Conservation (phyloP, 1,140 invertebrate genomes). For the Doryteuthis pealeii region DNA sequence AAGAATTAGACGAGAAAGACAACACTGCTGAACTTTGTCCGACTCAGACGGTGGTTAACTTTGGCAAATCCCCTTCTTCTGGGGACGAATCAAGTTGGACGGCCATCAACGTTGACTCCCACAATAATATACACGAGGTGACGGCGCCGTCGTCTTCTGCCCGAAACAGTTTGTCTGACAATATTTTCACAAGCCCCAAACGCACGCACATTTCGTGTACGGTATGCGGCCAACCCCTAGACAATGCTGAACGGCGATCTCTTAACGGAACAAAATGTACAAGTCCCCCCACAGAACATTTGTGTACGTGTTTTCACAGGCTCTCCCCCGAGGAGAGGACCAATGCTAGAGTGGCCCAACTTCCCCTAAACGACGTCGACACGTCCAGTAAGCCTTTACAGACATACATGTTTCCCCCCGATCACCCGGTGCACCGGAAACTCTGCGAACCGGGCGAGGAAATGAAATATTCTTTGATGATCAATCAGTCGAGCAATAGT, state of each 20-base stretch:
- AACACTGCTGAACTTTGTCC: too few relatives aligned
- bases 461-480: slow-evolving; percentile 10
- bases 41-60: background rate
- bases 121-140: background rate
- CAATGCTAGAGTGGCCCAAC: background rate
- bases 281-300: background rate
- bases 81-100: background rate
- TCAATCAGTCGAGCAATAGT: background rate
- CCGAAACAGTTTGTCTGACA: background rate
- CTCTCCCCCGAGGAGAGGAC: background rate
- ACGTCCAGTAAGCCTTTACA: background rate
- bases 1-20: background rate
- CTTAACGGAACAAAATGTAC: background rate
- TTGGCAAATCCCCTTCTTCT: background rate
- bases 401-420: background rate
- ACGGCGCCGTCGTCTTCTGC: background rate
- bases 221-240: background rate
- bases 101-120: background rate
- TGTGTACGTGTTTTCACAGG: background rate
- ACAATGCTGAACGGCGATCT: background rate
- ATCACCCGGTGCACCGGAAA: background rate
- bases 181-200: background rate
- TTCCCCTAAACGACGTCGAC: background rate
- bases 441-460: background rate
- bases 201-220: background rate